Percentiles rank a stretch among this genome's conserved stretches.
Evolutionary conservation across 2,797 vertebrate genomes (phyloP).

Genomic region (Novumbra hubbsi): DNA sequence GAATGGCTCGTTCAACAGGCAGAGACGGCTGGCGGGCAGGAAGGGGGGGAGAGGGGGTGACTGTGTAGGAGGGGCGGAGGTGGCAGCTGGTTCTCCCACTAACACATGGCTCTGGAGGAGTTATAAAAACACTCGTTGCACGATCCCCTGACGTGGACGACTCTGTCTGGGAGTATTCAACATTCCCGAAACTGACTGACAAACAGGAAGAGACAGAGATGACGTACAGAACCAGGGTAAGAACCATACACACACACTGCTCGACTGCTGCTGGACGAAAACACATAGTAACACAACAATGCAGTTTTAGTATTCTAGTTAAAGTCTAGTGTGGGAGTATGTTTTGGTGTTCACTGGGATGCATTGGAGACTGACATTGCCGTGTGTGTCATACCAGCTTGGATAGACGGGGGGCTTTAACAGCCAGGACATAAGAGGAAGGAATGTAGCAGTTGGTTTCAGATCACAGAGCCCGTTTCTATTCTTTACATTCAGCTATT

Average conservation of each 20-base stretch:
- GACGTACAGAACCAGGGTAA: slow-evolving; percentile 77
- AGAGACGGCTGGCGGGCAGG: too few species aligned
- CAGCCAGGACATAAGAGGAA: slow-evolving; percentile 40
- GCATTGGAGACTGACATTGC: background rate
- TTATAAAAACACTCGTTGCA: slow-evolving; percentile 67
- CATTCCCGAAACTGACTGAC: slow-evolving; percentile 4
- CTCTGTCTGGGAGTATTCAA: slow-evolving; percentile 24
- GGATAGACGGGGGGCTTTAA: background rate
- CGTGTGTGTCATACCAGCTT: slow-evolving; percentile 16
- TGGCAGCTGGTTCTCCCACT: slow-evolving; percentile 68
- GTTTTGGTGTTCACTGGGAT: background rate
- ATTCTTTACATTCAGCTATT: too few species aligned
- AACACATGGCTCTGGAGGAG: slow-evolving; percentile 40
- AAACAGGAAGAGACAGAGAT: slow-evolving; percentile 49
- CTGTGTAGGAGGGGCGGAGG: slow-evolving; percentile 63
- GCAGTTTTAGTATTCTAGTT: background rate
- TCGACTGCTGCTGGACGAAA: background rate
- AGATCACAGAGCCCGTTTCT: too few species aligned
- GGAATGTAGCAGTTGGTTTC: background rate
- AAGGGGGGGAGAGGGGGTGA: slow-evolving; percentile 33
- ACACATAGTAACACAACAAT: background rate
- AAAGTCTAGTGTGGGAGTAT: background rate
- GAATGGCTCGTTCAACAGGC: too few species aligned
- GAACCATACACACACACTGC: slow-evolving; percentile 22
- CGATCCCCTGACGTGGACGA: slow-evolving; percentile 40